Evolutionary conservation across 35 echinoderm and acorn worm species (phyloP), one percentile per base, ranked within the genome.

Genomic region (Stichopus chloronotus): DNA sequence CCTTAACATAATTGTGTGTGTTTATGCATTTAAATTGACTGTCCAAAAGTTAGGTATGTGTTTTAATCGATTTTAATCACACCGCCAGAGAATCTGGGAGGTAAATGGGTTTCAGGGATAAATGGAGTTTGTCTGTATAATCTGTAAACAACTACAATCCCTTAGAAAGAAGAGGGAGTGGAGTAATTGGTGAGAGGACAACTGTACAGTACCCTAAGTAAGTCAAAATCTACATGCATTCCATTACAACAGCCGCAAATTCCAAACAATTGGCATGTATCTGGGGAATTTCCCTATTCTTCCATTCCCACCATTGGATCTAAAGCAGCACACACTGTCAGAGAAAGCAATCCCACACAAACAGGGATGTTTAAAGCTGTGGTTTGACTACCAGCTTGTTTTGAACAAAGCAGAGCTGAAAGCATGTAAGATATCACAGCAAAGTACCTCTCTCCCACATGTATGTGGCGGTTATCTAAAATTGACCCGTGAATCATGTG

Each of bases 401-500:
- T 74, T 74, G 69, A 74, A 74, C 69, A 74, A 74, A 74, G 69
- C 69, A 74, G 19, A n/a, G 7, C 11, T n/a, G 19, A n/a, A 20
- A 74, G 69, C 61, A n/a, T n/a, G 11, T 65, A 65, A 65, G 61
- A 65, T 4, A 65, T 0, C 4, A 19, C 11, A 19, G 19, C 3
- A 63, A 8, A 74, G 69, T n/a, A n/a, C 69, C 69, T 74, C 69
- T 16, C 7, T 30, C 9, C 9, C 78, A 81, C 23, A 13, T 7
- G 23, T 25, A 85, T 85, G 54, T 85, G 82, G 82, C 17, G 12
- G 82, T 14, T 74, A 74, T 74, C 69, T 74, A 74, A 74, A 74
- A 74, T 20, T 85, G 82, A 85, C 82, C 82, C 58, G 82, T 55
- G 13, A 85, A 85, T 85, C 82, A 85, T 85, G 82, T 85, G 82